Base-by-base conservation (phyloP, 2,797 vertebrate genomes). In the Urosaurus nigricauda region DNA sequence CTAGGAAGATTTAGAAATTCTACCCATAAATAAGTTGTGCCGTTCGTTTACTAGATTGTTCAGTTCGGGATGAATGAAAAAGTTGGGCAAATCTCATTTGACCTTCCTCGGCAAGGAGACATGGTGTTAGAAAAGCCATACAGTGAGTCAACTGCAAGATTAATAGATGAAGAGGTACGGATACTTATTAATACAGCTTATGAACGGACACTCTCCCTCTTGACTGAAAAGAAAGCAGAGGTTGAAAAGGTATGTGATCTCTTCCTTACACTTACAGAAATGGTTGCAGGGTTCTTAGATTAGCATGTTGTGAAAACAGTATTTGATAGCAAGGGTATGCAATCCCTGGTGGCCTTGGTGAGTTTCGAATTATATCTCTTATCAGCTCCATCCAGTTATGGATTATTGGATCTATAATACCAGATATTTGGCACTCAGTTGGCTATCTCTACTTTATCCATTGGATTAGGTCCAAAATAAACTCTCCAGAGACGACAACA, bases 1-100 rank as follows among this genome's bases (percentile, higher is more conserved):
- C 12, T 37, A 19, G 53, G 17, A 11, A 83, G 21, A 56, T 4
- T 29, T 73, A 8, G 32, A 35, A 71, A 81, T 87, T 86, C 26
- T 2, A 53, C 47, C 19, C 51, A 2, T 2, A 1, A 5, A 43
- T 65, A 12, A 40, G 53, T 53, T 85, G 51, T 9, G 2, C 87
- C 87, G n/a, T 88, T 88, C 32, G 73, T 79, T 90, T 89, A 77
- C 26, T 96, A 99, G 99, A 98, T 99, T 29, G 98, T 99, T 85
- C 99, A 99, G 96, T 99, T 99, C 60, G 99, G 99, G 77, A 99
- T 99, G 99, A 99, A 98, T 83, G 96, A 97, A 3, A 98, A 98
- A 95, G 98, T 99, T 73, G 99, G 99, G 2, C 98, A 99, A 96
- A 98, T 99, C 82, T 99, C 99, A 86, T 99, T 99, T 60, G 98